These are phyloP conservation scores for Tigriopus californicus DNA, from an alignment of 2,888 invertebrate genomes.

Conservation along the genomic window DNA sequence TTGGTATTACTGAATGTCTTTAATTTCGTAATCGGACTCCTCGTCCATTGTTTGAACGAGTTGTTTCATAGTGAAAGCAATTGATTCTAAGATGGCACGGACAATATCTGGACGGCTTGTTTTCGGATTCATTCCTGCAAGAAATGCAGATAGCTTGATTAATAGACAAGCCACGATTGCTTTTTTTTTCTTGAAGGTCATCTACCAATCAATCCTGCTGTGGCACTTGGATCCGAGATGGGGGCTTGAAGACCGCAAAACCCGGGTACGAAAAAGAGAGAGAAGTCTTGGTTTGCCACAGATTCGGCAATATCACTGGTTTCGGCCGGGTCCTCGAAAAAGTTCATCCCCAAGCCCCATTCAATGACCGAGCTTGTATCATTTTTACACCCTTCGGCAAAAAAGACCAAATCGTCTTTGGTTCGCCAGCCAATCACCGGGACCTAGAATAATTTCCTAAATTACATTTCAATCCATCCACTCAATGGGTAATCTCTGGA, in stretches of 20 bases:
- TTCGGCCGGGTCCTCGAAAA: slow-evolving; percentile 44
- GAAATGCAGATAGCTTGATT: too few relatives aligned
- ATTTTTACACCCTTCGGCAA: slow-evolving; percentile 67
- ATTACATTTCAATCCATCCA: not conserved
- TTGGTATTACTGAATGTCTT: too few relatives aligned
- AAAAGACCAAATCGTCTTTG: slow-evolving; percentile 40
- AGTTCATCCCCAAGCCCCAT: slow-evolving; percentile 45
- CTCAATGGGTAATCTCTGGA: not conserved
- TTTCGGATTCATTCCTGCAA: slow-evolving; percentile 40
- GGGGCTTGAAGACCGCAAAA: slow-evolving; percentile 79
- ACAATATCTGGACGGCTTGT: slow-evolving; percentile 58
- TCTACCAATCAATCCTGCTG: slow-evolving; percentile 52
- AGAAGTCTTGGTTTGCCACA: slow-evolving; percentile 49
- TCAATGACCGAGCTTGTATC: slow-evolving; percentile 72
- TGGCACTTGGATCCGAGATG: slow-evolving; percentile 63
- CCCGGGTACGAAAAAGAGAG: slow-evolving; percentile 62
- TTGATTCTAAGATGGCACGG: slow-evolving; percentile 63
- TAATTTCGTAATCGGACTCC: slow-evolving; percentile 38
- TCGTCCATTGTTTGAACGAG: slow-evolving; percentile 48
- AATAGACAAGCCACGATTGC: too few relatives aligned
- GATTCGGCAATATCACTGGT: slow-evolving; percentile 46
- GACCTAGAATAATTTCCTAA: slow-evolving; percentile 19
- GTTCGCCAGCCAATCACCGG: slow-evolving; percentile 76
- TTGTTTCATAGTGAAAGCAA: slow-evolving; percentile 60
- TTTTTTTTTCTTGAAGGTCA: too few relatives aligned